phyloP scores from a whole-genome alignment of 2,888 invertebrate species.

The Geotrupes spiniger region DNA sequence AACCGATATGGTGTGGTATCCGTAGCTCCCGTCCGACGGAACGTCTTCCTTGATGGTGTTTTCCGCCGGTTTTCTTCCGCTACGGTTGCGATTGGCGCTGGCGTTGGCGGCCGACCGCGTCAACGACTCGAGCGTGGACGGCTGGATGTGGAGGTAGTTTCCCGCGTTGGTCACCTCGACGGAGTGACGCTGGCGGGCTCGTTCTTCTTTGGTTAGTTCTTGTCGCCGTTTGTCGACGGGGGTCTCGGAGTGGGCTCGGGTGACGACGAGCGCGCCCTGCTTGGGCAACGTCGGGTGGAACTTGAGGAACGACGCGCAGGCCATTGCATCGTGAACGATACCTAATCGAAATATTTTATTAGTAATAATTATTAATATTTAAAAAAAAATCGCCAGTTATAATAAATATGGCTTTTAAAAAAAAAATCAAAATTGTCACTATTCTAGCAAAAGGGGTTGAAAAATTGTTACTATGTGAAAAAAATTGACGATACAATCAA shows the following conservation, averaged over 20 bases:
- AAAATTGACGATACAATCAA: too few species aligned
- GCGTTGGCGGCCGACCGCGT: conserved; percentile 78
- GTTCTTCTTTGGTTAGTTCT: conserved; percentile 58
- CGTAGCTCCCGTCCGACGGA: conserved; percentile 39
- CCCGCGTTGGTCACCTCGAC: conserved; percentile 73
- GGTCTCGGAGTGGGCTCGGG: conserved; percentile 51
- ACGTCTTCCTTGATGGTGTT: conserved; percentile 51
- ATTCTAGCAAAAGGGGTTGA: too few species aligned
- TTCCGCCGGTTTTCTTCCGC: conserved; percentile 45
- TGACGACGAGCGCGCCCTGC: conserved; percentile 72
- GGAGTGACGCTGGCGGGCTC: conserved; percentile 77
- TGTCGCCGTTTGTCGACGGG: conserved; percentile 50
- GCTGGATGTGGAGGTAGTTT: conserved; percentile 75
- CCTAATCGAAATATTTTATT: conserved; percentile 51
- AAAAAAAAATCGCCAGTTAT: conserved; percentile 1
- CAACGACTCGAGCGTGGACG: conserved; percentile 72
- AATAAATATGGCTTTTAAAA: too few species aligned
- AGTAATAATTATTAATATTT: background rate
- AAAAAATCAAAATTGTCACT: too few species aligned
- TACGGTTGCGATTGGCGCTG: conserved; percentile 66
- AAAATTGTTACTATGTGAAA: too few species aligned
- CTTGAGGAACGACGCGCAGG: conserved; percentile 93
- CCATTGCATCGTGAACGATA: conserved; percentile 96
- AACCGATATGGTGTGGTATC: conserved; percentile 65
- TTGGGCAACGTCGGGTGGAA: conserved; percentile 87